A percentile compares a stretch with the other conserved stretches of the same genome.
phyloP scores from a whole-genome alignment of 2,797 vertebrate species.

The Smutsia temminckii region DNA sequence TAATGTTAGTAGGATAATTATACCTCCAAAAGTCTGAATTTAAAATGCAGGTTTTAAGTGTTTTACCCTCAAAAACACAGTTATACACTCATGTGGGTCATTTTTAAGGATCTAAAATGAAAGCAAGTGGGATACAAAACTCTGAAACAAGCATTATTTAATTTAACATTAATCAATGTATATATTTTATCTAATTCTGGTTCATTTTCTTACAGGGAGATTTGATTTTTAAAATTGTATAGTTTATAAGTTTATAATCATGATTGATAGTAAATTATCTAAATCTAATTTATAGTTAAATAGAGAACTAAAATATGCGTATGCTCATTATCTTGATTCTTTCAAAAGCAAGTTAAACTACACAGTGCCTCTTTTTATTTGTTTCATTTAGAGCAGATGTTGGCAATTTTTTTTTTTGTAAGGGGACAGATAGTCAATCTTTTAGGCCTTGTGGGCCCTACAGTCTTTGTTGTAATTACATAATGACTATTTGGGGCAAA shows the following conservation, averaged over 20 bases:
- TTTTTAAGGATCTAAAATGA: background rate
- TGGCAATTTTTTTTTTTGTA: background rate
- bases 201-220: background rate
- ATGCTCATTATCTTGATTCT: background rate
- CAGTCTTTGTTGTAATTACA: background rate
- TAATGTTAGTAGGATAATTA: slow-evolving; percentile 17
- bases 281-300: slow-evolving; percentile 45
- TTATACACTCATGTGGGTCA: background rate
- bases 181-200: background rate
- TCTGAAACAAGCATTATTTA: background rate
- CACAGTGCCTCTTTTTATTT: background rate
- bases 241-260: background rate
- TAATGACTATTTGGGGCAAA: background rate
- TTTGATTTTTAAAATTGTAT: background rate
- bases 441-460: background rate
- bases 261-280: slow-evolving; percentile 41
- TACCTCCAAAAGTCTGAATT: background rate
- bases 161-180: background rate
- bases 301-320: slow-evolving; percentile 5
- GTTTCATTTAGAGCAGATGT: background rate
- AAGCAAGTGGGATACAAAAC: background rate
- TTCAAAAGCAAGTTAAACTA: background rate
- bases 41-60: slow-evolving; percentile 24
- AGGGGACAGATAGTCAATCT: background rate
- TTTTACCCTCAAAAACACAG: background rate